Evolutionary conservation across 2,113 vertebrate species (phyloP).

Genomic region (Corythornis cristatus): DNA sequence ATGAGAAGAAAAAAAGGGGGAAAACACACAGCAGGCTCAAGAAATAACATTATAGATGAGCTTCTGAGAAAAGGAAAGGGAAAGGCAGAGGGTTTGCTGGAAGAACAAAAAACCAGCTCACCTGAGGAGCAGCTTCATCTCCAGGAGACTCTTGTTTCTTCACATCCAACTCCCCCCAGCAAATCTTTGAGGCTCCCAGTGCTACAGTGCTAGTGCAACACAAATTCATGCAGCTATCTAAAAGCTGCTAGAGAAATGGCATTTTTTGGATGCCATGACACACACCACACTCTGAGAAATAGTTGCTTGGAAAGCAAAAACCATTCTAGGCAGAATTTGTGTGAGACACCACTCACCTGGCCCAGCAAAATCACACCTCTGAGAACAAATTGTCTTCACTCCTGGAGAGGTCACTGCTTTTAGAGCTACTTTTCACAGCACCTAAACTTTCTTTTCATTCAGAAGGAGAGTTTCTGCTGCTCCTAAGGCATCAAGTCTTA

Average conservation of each 20-base stretch:
- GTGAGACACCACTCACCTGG: rapidly evolving
- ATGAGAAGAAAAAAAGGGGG: neutral
- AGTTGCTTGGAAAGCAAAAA: neutral
- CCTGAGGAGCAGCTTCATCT: neutral
- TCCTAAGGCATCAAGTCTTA: neutral
- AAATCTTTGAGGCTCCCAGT: neutral
- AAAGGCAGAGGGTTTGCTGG: neutral
- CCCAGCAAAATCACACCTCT: neutral
- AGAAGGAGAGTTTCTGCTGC: neutral
- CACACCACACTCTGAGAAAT: neutral
- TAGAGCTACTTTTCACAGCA: neutral
- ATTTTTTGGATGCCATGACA: neutral
- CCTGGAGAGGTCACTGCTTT: neutral
- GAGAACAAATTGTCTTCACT: neutral
- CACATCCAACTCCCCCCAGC: neutral
- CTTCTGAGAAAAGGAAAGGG: neutral
- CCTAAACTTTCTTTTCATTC: neutral
- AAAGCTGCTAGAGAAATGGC: neutral
- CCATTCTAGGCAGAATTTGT: neutral
- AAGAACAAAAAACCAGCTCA: neutral
- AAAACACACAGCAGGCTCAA: neutral
- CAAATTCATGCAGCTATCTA: neutral
- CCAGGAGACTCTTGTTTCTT: neutral
- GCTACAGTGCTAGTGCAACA: neutral
- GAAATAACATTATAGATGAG: neutral